Base-by-base conservation (phyloP, 2,797 vertebrate species). In the Micromesistius poutassou region DNA sequence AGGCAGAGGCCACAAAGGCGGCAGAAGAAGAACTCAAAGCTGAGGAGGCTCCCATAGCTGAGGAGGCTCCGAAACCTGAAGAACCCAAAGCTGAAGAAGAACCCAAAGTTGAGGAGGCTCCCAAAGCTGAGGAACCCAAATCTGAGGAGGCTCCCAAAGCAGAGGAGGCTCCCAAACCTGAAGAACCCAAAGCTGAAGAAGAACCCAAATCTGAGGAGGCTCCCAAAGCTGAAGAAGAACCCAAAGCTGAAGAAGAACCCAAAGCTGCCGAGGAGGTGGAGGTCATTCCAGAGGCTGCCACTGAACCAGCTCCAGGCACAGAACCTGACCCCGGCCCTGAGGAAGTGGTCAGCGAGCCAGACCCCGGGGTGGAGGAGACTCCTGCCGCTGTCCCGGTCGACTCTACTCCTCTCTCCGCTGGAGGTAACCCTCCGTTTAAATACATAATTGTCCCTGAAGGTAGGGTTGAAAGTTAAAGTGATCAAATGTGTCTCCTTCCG, bases 391-490 rank as follows among this genome's bases (percentile, higher is more conserved):
- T 33, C 62, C 30, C 25, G 13, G 22, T 62, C 72, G 86, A 87
- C 46, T 79, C 80, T 80, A 72, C 89, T 82, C 76, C 82, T 79
- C 35, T 0, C 36, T 5, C 10, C 68, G 77, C 70, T 14, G 78
- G 85, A 86, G 91, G 91, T 91, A 90, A 89, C 0, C 38, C 30
- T 2, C 10, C 76, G 62, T 28, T 68, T 68, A 28, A 68, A 68
- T 28, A 68, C 25, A 68, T n/a, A n/a, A 2, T 25, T 9, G 55
- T 62, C 55, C 8, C 55, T 62, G n/a, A 62, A n/a, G 55, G 55
- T 62, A 8, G 25, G 55, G 55, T 25, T 62, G 55, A 25, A n/a
- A 25, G 6, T 25, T 25, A 62, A 25, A 55, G 46, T 55, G 19
- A 55, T 55, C 3, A 62, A 25, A 10, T 62, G 55, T 62, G n/a